These are phyloP conservation scores for Rousettus leschenaultii DNA, from an alignment of 2,113 vertebrate species.

Conservation along the genomic window DNA sequence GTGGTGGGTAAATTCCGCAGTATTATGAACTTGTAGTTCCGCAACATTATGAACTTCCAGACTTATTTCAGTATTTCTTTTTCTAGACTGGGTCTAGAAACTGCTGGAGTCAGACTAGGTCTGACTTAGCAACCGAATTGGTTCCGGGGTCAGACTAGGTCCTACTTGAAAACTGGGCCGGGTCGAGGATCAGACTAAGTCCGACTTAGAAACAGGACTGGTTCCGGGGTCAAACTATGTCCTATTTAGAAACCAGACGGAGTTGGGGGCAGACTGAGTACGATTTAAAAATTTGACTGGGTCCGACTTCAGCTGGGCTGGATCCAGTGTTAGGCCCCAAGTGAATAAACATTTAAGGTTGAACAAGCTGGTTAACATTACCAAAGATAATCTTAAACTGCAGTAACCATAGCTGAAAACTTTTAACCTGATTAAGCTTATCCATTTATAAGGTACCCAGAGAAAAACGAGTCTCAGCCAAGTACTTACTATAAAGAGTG, in stretches of 20 bases:
- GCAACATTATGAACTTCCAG: fast-evolving
- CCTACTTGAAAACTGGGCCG: too few relatives aligned
- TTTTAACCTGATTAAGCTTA: not conserved
- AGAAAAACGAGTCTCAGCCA: not conserved
- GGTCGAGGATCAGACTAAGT: too few relatives aligned
- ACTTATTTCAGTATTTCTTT: not conserved
- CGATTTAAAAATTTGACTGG: not conserved
- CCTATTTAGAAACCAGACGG: not conserved
- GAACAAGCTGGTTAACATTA: not conserved
- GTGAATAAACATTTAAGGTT: not conserved
- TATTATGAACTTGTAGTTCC: not conserved
- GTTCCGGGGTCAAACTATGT: too few relatives aligned
- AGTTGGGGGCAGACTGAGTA: too few relatives aligned
- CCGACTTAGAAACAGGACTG: too few relatives aligned
- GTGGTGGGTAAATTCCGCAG: not conserved
- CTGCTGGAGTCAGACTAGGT: not conserved
- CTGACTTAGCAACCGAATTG: not conserved
- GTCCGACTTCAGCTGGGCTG: too few relatives aligned
- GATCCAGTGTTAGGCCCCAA: not conserved
- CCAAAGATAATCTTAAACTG: not conserved
- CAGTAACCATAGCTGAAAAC: not conserved
- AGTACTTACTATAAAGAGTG: not conserved
- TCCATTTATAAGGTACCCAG: not conserved
- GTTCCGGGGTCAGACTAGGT: not conserved
- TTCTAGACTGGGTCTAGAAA: not conserved